Evolutionary conservation across 2,888 invertebrate species (phyloP).

Genomic region (Philonicus albiceps): DNA sequence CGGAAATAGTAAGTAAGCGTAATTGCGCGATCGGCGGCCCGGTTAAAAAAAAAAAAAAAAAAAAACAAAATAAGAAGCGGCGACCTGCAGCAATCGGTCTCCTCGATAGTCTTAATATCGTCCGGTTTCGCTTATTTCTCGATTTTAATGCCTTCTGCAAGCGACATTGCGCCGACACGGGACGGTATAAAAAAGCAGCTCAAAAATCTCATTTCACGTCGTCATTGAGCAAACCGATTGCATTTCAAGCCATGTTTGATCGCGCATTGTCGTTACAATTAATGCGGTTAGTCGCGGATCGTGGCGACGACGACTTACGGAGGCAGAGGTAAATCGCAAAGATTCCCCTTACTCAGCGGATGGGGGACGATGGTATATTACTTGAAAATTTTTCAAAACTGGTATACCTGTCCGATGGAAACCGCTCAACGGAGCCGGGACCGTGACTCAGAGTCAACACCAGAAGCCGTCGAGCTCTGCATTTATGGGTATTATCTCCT

Average conservation of each 20-base stretch:
- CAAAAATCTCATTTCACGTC: conserved; percentile 19
- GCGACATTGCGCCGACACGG: not conserved
- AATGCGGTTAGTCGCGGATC: not conserved
- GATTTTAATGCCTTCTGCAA: not conserved
- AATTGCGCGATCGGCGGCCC: not conserved
- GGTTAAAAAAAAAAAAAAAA: too few relatives aligned
- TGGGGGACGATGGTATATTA: not conserved
- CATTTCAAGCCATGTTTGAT: conserved; percentile 24
- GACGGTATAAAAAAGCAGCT: not conserved
- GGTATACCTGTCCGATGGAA: not conserved
- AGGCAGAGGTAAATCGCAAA: not conserved
- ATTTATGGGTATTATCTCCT: conserved; percentile 35
- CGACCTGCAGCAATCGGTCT: not conserved
- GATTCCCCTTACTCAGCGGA: not conserved
- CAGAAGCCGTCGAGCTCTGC: conserved; percentile 12
- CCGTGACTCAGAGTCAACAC: conserved; percentile 32
- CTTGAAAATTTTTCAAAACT: conserved; percentile 20
- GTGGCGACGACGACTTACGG: not conserved
- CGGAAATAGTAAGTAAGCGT: not conserved
- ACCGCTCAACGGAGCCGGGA: not conserved
- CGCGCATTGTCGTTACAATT: conserved; percentile 25
- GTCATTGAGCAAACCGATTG: not conserved
- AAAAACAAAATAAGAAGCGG: too few relatives aligned
- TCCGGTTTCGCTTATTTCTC: not conserved
- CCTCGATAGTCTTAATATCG: not conserved